Percentiles rank a stretch among this genome's conserved stretches.
phyloP scores from a whole-genome alignment of 2,797 vertebrate genomes.

The Acrossocheilus fasciatus region DNA sequence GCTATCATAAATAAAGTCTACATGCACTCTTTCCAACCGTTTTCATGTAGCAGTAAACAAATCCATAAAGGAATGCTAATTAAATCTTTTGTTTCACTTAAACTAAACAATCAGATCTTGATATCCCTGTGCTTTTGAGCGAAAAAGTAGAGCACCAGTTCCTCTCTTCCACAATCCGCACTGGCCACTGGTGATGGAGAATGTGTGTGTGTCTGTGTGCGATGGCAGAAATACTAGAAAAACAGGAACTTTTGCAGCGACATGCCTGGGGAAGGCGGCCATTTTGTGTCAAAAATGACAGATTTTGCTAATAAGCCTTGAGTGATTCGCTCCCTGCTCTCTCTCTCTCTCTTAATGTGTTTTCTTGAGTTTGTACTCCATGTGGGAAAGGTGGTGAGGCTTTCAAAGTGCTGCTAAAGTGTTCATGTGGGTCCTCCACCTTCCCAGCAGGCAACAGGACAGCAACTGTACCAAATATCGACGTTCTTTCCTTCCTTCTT shows the following conservation, averaged over 20 bases:
- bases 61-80: constrained; percentile 54
- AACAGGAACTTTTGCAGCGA: constrained; percentile 28
- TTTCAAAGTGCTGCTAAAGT: constrained; percentile 78
- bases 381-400: constrained; percentile 64
- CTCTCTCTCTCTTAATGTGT: constrained; percentile 31
- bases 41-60: constrained; percentile 73
- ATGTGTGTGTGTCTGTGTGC: constrained; percentile 43
- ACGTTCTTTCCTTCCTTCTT: not conserved
- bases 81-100: constrained; percentile 40
- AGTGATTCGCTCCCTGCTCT: constrained; percentile 28
- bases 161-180: constrained; percentile 26
- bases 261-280: constrained; percentile 28
- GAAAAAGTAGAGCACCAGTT: constrained; percentile 78
- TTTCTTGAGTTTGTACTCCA: constrained; percentile 57
- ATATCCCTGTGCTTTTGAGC: constrained; percentile 83
- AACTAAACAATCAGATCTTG: constrained; percentile 61
- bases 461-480: constrained; percentile 43
- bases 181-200: constrained; percentile 1
- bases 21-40: constrained; percentile 71
- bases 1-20: constrained; percentile 94
- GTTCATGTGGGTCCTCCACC: constrained; percentile 70
- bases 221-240: constrained; percentile 46
- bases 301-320: constrained; percentile 19
- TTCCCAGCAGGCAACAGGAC: constrained; percentile 68
- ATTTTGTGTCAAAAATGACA: constrained; percentile 35